Conservation (phyloP, 2,888 invertebrate genomes). For the Drosophila emarginata region DNA sequence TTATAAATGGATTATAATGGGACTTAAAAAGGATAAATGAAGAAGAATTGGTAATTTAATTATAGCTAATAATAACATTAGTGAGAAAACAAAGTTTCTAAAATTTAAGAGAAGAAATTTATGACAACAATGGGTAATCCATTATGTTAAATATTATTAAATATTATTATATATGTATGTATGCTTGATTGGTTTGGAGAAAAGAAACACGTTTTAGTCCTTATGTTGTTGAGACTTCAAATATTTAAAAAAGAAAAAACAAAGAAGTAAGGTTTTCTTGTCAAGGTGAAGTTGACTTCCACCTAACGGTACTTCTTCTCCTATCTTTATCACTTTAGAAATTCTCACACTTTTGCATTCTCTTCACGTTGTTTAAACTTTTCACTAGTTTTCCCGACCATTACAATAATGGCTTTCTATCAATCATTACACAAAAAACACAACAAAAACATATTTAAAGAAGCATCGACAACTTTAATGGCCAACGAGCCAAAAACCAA, state of each 20-base stretch:
- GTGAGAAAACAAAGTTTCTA: too few relatives aligned
- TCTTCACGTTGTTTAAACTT: conserved; percentile 1
- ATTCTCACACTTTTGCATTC: not conserved
- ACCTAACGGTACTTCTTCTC: too few relatives aligned
- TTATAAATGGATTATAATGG: conserved; percentile 3
- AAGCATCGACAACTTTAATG: conserved; percentile 44
- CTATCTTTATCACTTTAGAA: too few relatives aligned
- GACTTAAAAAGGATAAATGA: not conserved
- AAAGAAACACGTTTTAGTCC: not conserved
- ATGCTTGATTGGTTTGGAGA: too few relatives aligned
- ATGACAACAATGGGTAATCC: too few relatives aligned
- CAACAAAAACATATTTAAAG: conserved; percentile 39
- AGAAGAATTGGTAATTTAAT: not conserved
- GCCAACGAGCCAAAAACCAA: conserved; percentile 30
- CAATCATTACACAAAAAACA: conserved; percentile 27
- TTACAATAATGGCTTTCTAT: conserved; percentile 16
- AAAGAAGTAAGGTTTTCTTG: too few relatives aligned
- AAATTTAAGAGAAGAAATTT: too few relatives aligned
- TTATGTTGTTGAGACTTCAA: not conserved
- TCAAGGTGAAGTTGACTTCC: too few relatives aligned
- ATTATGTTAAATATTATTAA: too few relatives aligned
- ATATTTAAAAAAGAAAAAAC: not conserved
- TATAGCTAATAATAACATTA: not conserved
- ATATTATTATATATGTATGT: too few relatives aligned
- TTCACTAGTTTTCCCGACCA: conserved; percentile 5